A percentile compares a stretch with the other conserved stretches of the same genome.
These are phyloP conservation scores for Luehdorfia chinensis DNA, from an alignment of 1,140 invertebrate species.

Conservation along the genomic window DNA sequence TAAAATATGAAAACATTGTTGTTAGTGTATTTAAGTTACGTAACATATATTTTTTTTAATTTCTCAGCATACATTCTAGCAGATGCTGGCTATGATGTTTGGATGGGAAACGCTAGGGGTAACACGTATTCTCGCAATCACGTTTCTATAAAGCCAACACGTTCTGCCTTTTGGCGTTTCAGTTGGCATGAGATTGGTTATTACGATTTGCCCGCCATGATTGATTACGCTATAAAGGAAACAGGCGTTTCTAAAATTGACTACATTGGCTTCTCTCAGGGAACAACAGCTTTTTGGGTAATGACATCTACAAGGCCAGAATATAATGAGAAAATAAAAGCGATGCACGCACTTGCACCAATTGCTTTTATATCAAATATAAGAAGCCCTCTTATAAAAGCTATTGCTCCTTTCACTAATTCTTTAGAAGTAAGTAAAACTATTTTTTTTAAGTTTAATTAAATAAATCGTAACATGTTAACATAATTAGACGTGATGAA, in stretches of 20 bases:
- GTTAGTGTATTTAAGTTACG: too few species aligned
- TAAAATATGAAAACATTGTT: too few species aligned
- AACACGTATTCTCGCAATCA: conserved; percentile 80
- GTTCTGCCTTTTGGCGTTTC: conserved; percentile 81
- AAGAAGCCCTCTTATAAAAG: conserved; percentile 80
- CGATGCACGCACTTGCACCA: conserved; percentile 85
- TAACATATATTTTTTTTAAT: conserved; percentile 6
- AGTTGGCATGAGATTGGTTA: conserved; percentile 85
- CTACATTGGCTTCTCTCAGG: conserved; percentile 80
- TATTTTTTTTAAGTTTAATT: too few species aligned
- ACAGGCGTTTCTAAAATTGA: conserved; percentile 74
- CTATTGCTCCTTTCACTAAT: conserved; percentile 79
- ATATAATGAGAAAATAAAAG: conserved; percentile 81
- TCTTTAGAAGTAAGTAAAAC: conserved; percentile 78
- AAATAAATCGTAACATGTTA: too few species aligned
- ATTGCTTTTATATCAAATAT: conserved; percentile 83
- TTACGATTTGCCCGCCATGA: conserved; percentile 87
- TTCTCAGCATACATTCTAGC: conserved; percentile 79
- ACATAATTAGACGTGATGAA: too few species aligned
- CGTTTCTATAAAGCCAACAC: conserved; percentile 62
- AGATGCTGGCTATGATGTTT: conserved; percentile 83
- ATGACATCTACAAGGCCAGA: conserved; percentile 80
- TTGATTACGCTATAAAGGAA: conserved; percentile 82
- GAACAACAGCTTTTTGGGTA: conserved; percentile 81
- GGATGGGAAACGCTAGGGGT: conserved; percentile 83